phyloP scores from a whole-genome alignment of 53 echinoderm and acorn worm species.

The Holothuria leucospilota region DNA sequence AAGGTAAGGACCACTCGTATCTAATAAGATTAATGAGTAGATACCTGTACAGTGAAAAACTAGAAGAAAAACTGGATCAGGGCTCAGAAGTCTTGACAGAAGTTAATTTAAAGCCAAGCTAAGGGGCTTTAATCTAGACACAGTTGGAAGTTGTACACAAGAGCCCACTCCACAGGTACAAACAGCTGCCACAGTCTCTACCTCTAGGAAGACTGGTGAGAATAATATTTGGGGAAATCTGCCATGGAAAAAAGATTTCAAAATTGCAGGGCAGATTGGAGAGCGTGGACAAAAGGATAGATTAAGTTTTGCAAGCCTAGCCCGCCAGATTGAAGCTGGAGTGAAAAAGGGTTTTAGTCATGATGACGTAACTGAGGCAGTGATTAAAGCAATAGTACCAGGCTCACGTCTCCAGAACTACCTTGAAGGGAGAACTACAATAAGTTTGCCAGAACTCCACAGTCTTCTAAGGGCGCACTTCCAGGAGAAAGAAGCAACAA shows the following conservation, averaged over 20 bases:
- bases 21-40: too few relatives aligned
- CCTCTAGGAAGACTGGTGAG: too few relatives aligned
- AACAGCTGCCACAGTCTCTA: too few relatives aligned
- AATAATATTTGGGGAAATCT: neutral
- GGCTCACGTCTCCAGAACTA: conserved; percentile 55
- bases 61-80: conserved; percentile 10
- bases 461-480: conserved; percentile 57
- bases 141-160: neutral
- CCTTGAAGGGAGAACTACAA: conserved; percentile 52
- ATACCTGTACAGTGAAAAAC: conserved; percentile 8
- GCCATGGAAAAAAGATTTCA: conserved; percentile 49
- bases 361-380: conserved; percentile 57
- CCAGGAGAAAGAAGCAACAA: conserved; percentile 64
- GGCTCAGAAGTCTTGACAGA: neutral
- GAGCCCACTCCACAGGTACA: neutral
- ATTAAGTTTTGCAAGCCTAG: conserved; percentile 64
- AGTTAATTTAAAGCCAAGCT: conserved; percentile 12
- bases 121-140: conserved; percentile 1
- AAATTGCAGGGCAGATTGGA: conserved; percentile 64
- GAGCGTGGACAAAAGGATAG: too few relatives aligned
- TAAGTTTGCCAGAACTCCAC: conserved; percentile 47
- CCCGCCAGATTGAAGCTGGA: too few relatives aligned
- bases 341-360: too few relatives aligned
- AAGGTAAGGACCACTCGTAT: neutral
- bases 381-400: too few relatives aligned